Percentiles rank a stretch among this genome's conserved stretches.
Conservation (phyloP, 2,888 invertebrate genomes). For the Geotrupes spiniger region DNA sequence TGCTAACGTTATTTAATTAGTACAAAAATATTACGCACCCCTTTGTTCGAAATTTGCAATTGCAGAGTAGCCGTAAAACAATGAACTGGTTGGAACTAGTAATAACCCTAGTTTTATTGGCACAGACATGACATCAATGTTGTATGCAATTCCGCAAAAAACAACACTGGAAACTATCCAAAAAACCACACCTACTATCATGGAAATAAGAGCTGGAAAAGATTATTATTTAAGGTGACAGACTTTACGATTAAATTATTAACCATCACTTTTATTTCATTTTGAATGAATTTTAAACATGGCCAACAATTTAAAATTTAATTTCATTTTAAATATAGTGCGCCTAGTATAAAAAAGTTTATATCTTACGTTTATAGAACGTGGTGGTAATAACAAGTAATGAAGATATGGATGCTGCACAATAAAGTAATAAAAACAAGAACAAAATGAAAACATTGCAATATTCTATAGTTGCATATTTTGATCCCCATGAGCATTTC, state of each 20-base stretch:
- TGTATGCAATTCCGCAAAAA: constrained; percentile 26
- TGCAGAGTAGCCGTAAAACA: constrained; percentile 41
- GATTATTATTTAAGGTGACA: no score
- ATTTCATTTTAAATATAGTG: no score
- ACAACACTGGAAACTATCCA: constrained; percentile 45
- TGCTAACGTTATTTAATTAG: no score
- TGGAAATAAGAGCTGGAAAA: constrained; percentile 41
- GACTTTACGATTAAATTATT: no score
- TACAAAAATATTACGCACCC: constrained; percentile 33
- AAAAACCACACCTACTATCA: constrained; percentile 41
- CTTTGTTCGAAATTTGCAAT: constrained; percentile 43
- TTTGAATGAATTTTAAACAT: no score
- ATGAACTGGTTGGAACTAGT: constrained; percentile 44
- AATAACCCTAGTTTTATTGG: constrained; percentile 32
- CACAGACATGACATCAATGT: constrained; percentile 17
- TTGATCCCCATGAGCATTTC: constrained; percentile 51
- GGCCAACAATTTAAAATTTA: no score
- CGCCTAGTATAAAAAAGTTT: not conserved
- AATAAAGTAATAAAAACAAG: constrained; percentile 69
- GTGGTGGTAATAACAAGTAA: constrained; percentile 76
- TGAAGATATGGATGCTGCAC: constrained; percentile 67
- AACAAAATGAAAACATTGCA: constrained; percentile 64
- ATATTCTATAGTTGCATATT: constrained; percentile 65
- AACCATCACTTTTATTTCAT: no score
- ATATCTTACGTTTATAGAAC: constrained; percentile 68